Evolutionary conservation across 2,797 vertebrate genomes (phyloP).

Genomic region (Natrix natrix): DNA sequence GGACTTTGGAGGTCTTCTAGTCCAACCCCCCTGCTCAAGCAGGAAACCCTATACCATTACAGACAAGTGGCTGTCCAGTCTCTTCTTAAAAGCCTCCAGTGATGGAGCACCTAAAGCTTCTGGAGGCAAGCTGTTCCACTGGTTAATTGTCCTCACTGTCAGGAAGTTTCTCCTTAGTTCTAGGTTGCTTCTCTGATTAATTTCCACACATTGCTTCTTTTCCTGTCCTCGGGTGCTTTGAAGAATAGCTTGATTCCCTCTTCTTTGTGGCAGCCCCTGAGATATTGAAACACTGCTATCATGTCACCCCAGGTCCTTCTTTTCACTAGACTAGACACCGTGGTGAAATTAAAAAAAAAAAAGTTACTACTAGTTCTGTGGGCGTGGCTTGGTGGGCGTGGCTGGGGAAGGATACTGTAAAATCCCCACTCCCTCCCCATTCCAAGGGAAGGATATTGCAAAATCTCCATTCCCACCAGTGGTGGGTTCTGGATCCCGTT

Average conservation of each 20-base stretch:
- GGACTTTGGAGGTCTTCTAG: background rate
- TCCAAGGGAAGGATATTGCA: too few species aligned
- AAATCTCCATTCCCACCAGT: too few species aligned
- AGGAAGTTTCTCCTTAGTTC: background rate
- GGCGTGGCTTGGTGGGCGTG: too few species aligned
- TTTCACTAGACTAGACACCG: background rate
- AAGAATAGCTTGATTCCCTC: background rate
- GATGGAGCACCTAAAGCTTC: background rate
- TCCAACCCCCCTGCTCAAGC: too few species aligned
- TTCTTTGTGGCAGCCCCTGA: background rate
- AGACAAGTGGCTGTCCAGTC: background rate
- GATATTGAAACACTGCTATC: background rate
- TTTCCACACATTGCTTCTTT: background rate
- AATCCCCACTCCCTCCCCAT: too few species aligned
- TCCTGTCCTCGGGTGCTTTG: background rate
- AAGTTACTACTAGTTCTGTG: too few species aligned
- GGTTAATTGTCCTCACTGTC: background rate
- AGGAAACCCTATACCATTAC: background rate
- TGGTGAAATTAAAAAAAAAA: too few species aligned
- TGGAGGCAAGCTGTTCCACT: background rate
- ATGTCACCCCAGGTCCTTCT: background rate
- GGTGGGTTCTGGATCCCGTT: too few species aligned
- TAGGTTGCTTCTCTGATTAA: background rate
- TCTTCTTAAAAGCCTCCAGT: background rate
- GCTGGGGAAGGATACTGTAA: too few species aligned